phyloP scores from a whole-genome alignment of 2,888 invertebrate species.

The Tinea semifulvella region DNA sequence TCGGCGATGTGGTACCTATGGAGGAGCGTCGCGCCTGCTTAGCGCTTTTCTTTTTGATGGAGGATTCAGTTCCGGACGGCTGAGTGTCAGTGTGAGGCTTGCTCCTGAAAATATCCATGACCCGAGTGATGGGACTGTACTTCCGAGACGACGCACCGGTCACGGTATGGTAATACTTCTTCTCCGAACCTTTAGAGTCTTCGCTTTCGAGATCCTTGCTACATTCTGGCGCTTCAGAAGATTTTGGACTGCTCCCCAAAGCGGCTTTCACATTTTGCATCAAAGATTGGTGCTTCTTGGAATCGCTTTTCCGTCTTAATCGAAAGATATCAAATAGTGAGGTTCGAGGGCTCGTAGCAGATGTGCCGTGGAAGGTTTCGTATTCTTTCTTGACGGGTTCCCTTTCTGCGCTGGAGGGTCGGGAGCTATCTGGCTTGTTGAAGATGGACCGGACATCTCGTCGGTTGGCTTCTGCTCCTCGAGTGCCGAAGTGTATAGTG shows the following conservation, averaged over 20 bases:
- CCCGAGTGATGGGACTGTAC: constrained; percentile 58
- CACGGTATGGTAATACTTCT: constrained; percentile 61
- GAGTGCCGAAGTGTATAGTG: constrained; percentile 60
- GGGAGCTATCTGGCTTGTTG: constrained; percentile 38
- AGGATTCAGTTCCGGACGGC: constrained; percentile 34
- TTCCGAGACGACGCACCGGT: constrained; percentile 57
- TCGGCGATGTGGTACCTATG: constrained; percentile 57
- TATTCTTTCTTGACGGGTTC: constrained; percentile 48
- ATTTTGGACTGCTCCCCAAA: constrained; percentile 31
- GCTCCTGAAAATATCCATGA: constrained; percentile 58
- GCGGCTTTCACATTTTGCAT: constrained; percentile 37
- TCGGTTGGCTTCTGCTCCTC: constrained; percentile 54
- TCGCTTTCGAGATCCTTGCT: constrained; percentile 34
- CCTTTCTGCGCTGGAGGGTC: constrained; percentile 52
- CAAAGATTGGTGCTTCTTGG: constrained; percentile 45
- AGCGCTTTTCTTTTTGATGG: constrained; percentile 41
- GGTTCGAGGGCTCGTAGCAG: constrained; percentile 52
- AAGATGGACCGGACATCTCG: constrained; percentile 57
- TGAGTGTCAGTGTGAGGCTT: constrained; percentile 45
- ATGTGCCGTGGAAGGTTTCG: constrained; percentile 60
- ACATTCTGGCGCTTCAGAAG: constrained; percentile 42
- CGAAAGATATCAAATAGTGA: constrained; percentile 63
- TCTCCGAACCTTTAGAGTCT: constrained; percentile 51
- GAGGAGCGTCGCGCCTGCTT: constrained; percentile 51
- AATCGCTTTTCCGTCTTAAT: constrained; percentile 57